Evolutionary conservation across 2,113 vertebrate genomes (phyloP).

Genomic region (Desmodus rotundus): DNA sequence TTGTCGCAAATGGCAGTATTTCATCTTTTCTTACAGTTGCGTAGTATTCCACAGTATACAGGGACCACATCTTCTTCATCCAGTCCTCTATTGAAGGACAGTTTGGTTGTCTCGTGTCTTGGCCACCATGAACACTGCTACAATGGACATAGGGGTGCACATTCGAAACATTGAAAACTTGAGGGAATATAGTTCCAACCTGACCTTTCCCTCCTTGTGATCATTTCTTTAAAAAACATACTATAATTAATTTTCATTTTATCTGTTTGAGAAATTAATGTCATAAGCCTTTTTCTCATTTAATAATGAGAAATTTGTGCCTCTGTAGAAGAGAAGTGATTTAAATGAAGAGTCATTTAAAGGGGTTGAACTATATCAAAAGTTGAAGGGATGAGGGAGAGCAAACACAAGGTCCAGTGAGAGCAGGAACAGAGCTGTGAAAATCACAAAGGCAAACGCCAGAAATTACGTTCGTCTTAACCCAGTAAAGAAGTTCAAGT

Average conservation of each 20-base stretch:
- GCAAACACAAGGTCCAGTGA: not conserved
- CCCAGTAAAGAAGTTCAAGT: not conserved
- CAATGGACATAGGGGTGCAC: not conserved
- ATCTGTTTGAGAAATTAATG: constrained; percentile 21
- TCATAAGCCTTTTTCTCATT: constrained; percentile 21
- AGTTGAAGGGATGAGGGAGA: not conserved
- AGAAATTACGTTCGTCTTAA: not conserved
- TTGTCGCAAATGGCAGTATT: not conserved
- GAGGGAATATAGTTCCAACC: not conserved
- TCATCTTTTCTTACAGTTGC: not conserved
- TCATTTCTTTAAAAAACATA: constrained; percentile 17
- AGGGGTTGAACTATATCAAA: constrained; percentile 25
- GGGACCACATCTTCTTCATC: not conserved
- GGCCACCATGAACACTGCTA: not conserved
- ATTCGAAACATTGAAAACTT: not conserved
- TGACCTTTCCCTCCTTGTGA: not conserved
- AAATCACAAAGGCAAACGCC: not conserved
- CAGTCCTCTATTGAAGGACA: not conserved
- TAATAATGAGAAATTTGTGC: constrained; percentile 25
- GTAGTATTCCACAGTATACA: not conserved
- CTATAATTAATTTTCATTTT: constrained; percentile 49
- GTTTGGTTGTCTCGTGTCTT: not conserved
- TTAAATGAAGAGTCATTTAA: not conserved
- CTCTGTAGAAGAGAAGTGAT: not conserved
- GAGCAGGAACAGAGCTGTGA: not conserved